These are phyloP conservation scores for Pelobates cultripes DNA, from an alignment of 2,797 vertebrate genomes.

Conservation along the genomic window DNA sequence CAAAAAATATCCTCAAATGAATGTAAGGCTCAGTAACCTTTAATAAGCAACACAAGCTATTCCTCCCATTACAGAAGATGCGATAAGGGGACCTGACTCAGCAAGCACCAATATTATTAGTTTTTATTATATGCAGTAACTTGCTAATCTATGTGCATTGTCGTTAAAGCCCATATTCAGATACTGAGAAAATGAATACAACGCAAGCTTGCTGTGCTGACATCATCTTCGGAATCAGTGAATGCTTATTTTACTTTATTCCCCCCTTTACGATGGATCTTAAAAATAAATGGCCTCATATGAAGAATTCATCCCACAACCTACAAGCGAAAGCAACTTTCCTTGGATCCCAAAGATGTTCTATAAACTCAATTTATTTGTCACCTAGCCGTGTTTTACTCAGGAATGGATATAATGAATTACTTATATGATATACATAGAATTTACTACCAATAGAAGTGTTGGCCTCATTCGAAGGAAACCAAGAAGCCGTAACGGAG, in stretches of 20 bases:
- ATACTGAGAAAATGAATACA: slow-evolving; percentile 13
- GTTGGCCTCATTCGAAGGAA: no score
- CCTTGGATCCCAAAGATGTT: no score
- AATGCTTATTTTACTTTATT: slow-evolving; percentile 2
- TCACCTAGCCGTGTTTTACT: no score
- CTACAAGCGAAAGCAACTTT: no score
- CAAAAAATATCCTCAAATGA: no score
- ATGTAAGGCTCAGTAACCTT: not conserved
- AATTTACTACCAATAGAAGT: no score
- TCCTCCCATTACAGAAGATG: not conserved
- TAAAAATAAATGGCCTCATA: not conserved
- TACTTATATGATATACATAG: no score
- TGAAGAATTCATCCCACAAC: not conserved
- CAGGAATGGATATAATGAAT: no score
- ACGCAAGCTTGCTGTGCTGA: not conserved
- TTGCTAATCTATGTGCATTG: not conserved
- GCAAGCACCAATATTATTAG: not conserved
- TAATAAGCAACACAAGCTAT: not conserved
- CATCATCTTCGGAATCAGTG: not conserved
- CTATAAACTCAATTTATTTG: no score
- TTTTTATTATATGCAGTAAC: not conserved
- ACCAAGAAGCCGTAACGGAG: no score
- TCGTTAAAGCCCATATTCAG: not conserved
- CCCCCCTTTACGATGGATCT: not conserved
- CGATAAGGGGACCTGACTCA: not conserved